Conservation (phyloP, 2,888 invertebrate genomes). For the Sarcophaga caerulescens region DNA sequence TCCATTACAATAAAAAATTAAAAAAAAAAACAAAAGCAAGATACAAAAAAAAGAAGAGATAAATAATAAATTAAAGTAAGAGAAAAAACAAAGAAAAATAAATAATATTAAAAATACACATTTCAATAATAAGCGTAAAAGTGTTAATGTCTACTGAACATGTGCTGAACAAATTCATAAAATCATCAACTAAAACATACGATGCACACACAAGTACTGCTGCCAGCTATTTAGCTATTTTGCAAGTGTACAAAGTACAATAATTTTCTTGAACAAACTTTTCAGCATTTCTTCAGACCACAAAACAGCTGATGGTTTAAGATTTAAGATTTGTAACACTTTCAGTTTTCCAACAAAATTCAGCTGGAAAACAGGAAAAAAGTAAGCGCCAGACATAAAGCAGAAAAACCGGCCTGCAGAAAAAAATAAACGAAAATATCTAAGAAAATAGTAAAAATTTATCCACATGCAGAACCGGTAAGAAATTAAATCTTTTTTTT, state of each 20-base stretch:
- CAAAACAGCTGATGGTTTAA: conserved; percentile 68
- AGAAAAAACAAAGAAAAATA: conserved; percentile 29
- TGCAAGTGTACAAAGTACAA: conserved; percentile 53
- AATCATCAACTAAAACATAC: neutral
- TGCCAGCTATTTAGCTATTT: conserved; percentile 17
- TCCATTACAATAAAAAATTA: too few relatives aligned
- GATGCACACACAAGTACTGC: neutral
- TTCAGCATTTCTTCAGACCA: conserved; percentile 23
- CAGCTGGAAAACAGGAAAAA: conserved; percentile 48
- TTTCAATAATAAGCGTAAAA: conserved; percentile 56
- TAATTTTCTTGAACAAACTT: conserved; percentile 3
- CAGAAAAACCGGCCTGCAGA: conserved; percentile 32
- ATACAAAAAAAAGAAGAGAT: neutral
- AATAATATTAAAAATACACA: conserved; percentile 21
- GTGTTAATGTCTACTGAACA: conserved; percentile 56
- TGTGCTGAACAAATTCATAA: conserved; percentile 25
- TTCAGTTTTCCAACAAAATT: conserved; percentile 69
- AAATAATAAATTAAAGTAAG: conserved; percentile 26
- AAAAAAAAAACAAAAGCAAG: neutral
- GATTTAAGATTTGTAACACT: conserved; percentile 74
- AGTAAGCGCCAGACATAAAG: conserved; percentile 21
- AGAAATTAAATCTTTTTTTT: neutral
- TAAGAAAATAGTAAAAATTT: neutral
- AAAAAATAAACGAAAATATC: conserved; percentile 32
- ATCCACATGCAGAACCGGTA: neutral